Evolutionary conservation across 2,888 invertebrate species (phyloP).

Genomic region (Leucoma salicis): DNA sequence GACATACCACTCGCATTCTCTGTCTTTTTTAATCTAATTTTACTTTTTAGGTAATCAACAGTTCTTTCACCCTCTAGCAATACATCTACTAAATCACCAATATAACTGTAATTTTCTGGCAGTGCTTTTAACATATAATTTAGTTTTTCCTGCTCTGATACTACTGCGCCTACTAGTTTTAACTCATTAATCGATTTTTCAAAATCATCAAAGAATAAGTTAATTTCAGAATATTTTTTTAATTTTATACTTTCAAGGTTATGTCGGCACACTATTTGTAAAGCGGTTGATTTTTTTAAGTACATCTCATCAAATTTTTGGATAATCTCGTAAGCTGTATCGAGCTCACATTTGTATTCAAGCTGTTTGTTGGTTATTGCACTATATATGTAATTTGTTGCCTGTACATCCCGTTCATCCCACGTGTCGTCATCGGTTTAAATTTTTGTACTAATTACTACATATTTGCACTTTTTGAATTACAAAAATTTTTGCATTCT

Average conservation of each 20-base stretch:
- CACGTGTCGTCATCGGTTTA: too few relatives aligned
- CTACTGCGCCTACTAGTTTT: not conserved
- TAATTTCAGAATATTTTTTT: conserved; percentile 20
- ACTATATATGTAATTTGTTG: conserved; percentile 28
- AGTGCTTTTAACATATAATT: not conserved
- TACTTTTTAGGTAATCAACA: not conserved
- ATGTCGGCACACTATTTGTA: conserved; percentile 28
- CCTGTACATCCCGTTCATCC: conserved; percentile 21
- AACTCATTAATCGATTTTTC: conserved; percentile 17
- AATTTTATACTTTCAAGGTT: conserved; percentile 26
- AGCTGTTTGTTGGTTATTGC: conserved; percentile 25
- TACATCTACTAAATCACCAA: not conserved
- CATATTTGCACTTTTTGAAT: conserved; percentile 25
- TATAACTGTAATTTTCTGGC: not conserved
- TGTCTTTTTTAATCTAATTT: not conserved
- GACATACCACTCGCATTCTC: too few relatives aligned
- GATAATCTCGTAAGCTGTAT: not conserved
- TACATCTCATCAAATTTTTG: conserved; percentile 29
- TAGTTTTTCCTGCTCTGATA: not conserved
- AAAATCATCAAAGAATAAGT: conserved; percentile 22
- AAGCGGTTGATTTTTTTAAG: conserved; percentile 22
- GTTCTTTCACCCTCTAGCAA: not conserved
- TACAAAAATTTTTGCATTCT: conserved; percentile 24
- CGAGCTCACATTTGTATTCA: conserved; percentile 17
- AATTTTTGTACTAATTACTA: too few relatives aligned